Evolutionary conservation across 2,113 vertebrate species (phyloP).

Genomic region (Marmota flaviventris): DNA sequence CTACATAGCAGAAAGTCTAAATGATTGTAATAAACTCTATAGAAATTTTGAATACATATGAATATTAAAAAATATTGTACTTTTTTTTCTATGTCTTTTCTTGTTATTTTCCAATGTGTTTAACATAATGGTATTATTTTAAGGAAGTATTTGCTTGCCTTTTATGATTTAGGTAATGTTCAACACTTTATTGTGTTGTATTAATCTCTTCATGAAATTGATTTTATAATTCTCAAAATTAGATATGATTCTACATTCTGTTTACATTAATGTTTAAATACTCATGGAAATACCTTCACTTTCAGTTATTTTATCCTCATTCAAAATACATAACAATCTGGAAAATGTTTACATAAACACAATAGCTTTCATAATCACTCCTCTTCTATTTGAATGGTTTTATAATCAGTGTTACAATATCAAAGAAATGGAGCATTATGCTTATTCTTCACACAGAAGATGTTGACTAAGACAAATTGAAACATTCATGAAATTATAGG

Average conservation of each 20-base stretch:
- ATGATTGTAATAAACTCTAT: neutral
- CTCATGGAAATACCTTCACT: neutral
- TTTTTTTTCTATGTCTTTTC: neutral
- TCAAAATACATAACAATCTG: neutral
- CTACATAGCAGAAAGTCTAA: neutral
- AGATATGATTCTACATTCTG: neutral
- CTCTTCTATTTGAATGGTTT: neutral
- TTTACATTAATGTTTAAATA: neutral
- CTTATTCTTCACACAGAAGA: neutral
- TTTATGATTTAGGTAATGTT: neutral
- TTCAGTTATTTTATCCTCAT: neutral
- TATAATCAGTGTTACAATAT: neutral
- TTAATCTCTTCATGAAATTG: neutral
- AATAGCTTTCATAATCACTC: neutral
- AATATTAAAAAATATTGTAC: neutral
- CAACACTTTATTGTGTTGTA: neutral
- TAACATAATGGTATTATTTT: neutral
- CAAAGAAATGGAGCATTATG: neutral
- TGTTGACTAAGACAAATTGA: neutral
- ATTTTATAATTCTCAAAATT: neutral
- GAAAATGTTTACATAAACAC: neutral
- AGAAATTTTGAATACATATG: neutral
- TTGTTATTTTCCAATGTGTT: neutral
- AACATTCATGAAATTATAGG: neutral
- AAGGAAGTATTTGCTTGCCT: neutral